These are phyloP conservation scores for Arion vulgaris DNA, from an alignment of 1,140 invertebrate genomes.

Conservation along the genomic window DNA sequence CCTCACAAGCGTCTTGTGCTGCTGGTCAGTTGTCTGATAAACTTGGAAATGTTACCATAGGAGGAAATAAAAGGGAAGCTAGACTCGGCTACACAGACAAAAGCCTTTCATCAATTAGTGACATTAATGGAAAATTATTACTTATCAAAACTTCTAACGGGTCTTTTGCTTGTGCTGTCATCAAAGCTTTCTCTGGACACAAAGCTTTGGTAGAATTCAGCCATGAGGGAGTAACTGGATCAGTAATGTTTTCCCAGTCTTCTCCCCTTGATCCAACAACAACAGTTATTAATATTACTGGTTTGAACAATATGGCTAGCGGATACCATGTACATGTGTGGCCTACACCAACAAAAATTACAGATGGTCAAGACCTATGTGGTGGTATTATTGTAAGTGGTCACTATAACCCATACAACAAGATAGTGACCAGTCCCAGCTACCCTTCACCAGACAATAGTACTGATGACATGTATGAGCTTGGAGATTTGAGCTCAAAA, in stretches of 20 bases:
- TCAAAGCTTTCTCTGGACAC: neutral
- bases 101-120: neutral
- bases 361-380: slow-evolving; percentile 84
- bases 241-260: slow-evolving; percentile 84
- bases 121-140: neutral
- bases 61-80: neutral
- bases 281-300: slow-evolving; percentile 81
- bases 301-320: slow-evolving; percentile 74
- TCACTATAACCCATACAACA: slow-evolving; percentile 75
- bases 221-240: slow-evolving; percentile 85
- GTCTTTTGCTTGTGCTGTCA: neutral
- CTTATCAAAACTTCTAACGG: neutral
- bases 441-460: slow-evolving; percentile 72
- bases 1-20: neutral
- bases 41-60: slow-evolving; percentile 7
- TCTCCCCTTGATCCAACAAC: slow-evolving; percentile 89
- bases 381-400: slow-evolving; percentile 83
- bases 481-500: slow-evolving; percentile 94
- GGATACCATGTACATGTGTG: slow-evolving; percentile 75
- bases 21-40: slow-evolving; percentile 5
- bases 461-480: slow-evolving; percentile 78
- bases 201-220: slow-evolving; percentile 75
- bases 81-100: neutral
- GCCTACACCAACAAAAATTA: slow-evolving; percentile 75
- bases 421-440: slow-evolving; percentile 9